A percentile compares a stretch with the other conserved stretches of the same genome.
Evolutionary conservation across 1,140 invertebrate species (phyloP).

Genomic region (Drosophila arizonae): DNA sequence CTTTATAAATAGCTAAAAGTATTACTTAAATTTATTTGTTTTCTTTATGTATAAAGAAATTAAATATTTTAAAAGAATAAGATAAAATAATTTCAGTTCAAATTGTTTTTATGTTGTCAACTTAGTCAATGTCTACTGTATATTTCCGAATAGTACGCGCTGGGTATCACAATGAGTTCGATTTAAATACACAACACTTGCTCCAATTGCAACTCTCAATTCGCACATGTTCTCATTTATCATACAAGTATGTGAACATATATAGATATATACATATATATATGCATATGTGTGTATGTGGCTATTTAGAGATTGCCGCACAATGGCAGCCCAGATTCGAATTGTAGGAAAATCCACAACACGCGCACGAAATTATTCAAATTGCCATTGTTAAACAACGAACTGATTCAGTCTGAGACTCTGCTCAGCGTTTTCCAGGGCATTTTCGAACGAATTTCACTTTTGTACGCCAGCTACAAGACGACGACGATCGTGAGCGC

Average conservation of each 20-base stretch:
- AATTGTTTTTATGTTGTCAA: not conserved
- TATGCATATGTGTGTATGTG: not conserved
- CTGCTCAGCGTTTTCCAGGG: constrained; percentile 15
- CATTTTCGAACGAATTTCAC: constrained; percentile 70
- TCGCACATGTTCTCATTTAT: constrained; percentile 58
- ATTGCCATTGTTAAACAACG: constrained; percentile 69
- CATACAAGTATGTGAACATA: constrained; percentile 13
- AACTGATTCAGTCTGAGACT: constrained; percentile 41
- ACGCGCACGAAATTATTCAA: constrained; percentile 74
- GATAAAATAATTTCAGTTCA: not conserved
- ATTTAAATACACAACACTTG: constrained; percentile 22
- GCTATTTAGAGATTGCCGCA: constrained; percentile 30
- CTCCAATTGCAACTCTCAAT: constrained; percentile 17
- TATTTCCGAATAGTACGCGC: constrained; percentile 37
- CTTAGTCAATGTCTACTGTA: constrained; percentile 14
- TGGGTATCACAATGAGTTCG: constrained; percentile 56
- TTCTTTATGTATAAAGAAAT: too few species aligned
- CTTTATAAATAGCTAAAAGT: too few species aligned
- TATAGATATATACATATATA: not conserved
- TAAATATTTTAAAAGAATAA: not conserved
- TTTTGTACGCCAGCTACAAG: constrained; percentile 31
- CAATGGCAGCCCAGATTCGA: constrained; percentile 52
- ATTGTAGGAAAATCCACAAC: constrained; percentile 42
- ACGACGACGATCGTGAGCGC: constrained; percentile 53
- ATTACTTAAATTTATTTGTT: too few species aligned